Base-by-base conservation (phyloP, 2,113 vertebrate genomes). In the Setophaga petechia region DNA sequence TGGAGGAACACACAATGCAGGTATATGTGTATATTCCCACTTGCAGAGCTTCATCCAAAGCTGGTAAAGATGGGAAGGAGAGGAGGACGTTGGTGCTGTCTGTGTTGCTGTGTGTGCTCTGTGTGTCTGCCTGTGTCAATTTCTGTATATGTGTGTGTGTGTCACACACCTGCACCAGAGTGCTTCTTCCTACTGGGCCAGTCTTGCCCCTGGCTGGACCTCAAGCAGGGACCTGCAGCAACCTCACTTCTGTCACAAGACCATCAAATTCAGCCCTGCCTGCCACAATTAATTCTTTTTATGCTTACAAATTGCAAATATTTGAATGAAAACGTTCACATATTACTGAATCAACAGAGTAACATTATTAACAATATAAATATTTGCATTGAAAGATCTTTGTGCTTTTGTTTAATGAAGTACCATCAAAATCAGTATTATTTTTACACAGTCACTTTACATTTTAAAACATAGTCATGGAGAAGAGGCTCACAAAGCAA, bases 161-260 rank as follows among this genome's bases (percentile, higher is more conserved):
- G 35, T 37, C 16, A 4, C 18, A 39, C 20, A 21, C 12, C 20
- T 58, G 17, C 6, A 47, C 3, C 3, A 1, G 2, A 28, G 33
- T 35, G 10, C 12, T 47, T 52, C 3, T 35, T 24, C 7, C 30
- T 51, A 0, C 8, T 17, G 17, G 19, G 11, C 41, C 35, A 43
- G 27, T 33, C 66, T 41, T 15, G 10, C 12, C 37, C 1, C 35
- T 15, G 2, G 5, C 2, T 74, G n/a, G 2, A 81, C 12, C 15
- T 18, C 9, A 4, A 7, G 8, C 19, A 19, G 8, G 17, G 47
- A 83, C 14, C 28, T 59, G 47, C 72, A 79, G 43, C 28, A 55
- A 21, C 13, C 16, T 55, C 41, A 31, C 7, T 25, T 49, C 55
- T 55, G 55, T 13, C n/a, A 68, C 54, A 5, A 54, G 19, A 35